phyloP scores from a whole-genome alignment of 2,888 invertebrate genomes.

The Macrophya annulata region DNA sequence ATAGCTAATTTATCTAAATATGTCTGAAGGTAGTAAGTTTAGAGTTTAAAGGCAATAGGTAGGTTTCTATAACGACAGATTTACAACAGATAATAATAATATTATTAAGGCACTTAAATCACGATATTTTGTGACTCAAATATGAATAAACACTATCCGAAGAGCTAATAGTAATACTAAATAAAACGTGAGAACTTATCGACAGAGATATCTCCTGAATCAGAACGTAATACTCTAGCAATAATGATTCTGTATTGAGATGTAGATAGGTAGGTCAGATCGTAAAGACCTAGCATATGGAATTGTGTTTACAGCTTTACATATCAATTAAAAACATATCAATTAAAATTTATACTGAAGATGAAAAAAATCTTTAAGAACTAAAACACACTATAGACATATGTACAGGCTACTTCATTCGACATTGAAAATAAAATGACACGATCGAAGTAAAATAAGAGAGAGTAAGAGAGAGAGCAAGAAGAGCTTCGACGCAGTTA shows the following conservation, averaged over 20 bases:
- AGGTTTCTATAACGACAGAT: constrained; percentile 19
- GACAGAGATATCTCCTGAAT: constrained; percentile 13
- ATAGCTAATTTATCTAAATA: background rate
- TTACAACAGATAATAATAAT: constrained; percentile 20
- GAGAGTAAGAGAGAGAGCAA: constrained; percentile 30
- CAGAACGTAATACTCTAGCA: background rate
- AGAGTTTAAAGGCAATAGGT: background rate
- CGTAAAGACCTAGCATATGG: background rate
- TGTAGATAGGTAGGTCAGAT: background rate
- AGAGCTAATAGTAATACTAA: constrained; percentile 13
- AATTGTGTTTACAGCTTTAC: constrained; percentile 1
- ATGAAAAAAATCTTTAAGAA: constrained; percentile 62
- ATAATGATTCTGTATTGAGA: background rate
- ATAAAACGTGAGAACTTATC: constrained; percentile 22
- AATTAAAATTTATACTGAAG: constrained; percentile 36
- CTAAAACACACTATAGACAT: constrained; percentile 72
- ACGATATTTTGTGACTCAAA: background rate
- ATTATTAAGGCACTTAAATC: constrained; percentile 39
- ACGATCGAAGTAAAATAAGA: constrained; percentile 55
- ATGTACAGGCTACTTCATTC: constrained; percentile 71
- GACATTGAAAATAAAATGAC: constrained; percentile 63
- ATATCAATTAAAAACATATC: constrained; percentile 35
- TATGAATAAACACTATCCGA: constrained; percentile 25
- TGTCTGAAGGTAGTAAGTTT: constrained; percentile 4
- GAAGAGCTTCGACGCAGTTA: constrained; percentile 48